Conservation (phyloP, 2,797 vertebrate genomes). For the Leptodactylus fallax region DNA sequence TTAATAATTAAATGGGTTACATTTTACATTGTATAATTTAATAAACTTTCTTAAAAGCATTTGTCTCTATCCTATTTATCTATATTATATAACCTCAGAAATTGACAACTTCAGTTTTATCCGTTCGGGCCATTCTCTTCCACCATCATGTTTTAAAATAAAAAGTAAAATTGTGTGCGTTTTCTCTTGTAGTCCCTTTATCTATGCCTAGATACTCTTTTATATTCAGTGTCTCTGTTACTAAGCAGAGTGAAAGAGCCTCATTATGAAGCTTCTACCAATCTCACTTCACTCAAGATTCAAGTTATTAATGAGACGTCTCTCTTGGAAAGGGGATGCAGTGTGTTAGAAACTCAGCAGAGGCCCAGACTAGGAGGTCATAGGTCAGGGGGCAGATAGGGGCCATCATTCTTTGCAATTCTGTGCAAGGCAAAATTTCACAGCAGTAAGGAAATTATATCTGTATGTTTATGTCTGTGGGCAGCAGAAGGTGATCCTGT, state of each 20-base stretch:
- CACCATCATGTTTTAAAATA: background rate
- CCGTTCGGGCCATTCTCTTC: background rate
- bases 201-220: constrained; percentile 10
- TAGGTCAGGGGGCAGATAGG: constrained; percentile 47
- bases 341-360: constrained; percentile 49
- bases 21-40: background rate
- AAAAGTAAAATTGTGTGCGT: background rate
- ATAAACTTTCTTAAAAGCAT: background rate
- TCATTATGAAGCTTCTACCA: constrained; percentile 40
- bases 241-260: constrained; percentile 30
- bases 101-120: background rate
- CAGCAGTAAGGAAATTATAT: constrained; percentile 26
- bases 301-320: constrained; percentile 57
- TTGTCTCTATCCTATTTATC: background rate
- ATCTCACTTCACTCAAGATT: constrained; percentile 51
- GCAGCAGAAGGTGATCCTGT: background rate
- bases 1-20: background rate
- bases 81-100: background rate
- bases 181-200: background rate
- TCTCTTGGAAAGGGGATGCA: constrained; percentile 19
- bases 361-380: constrained; percentile 54
- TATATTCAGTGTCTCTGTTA: constrained; percentile 17
- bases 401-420: constrained; percentile 44
- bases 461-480: constrained; percentile 12
- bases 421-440: constrained; percentile 8